These are phyloP conservation scores for Rhabdornis inornatus DNA, from an alignment of 2,113 vertebrate species.

Conservation along the genomic window DNA sequence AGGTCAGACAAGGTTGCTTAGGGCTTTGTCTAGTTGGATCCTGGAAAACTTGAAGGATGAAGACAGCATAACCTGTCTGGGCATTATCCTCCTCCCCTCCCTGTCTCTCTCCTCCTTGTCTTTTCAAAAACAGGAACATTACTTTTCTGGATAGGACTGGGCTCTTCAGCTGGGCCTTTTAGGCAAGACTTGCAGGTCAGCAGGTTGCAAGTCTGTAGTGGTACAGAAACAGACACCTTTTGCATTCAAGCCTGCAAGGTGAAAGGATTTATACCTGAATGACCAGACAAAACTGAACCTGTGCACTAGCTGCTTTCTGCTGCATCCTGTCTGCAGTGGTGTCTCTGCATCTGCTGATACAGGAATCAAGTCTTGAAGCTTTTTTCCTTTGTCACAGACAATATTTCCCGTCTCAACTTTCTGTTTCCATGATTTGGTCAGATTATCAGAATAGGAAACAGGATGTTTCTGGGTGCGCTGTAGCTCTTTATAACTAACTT, in stretches of 20 bases:
- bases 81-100: background rate
- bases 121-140: background rate
- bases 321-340: background rate
- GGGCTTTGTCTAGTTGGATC: background rate
- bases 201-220: background rate
- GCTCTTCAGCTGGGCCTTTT: background rate
- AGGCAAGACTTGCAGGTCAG: background rate
- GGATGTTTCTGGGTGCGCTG: background rate
- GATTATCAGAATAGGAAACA: background rate
- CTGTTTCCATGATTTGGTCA: background rate
- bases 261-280: background rate
- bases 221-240: background rate
- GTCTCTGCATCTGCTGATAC: background rate
- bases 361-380: background rate
- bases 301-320: background rate
- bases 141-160: background rate
- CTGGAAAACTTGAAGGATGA: background rate
- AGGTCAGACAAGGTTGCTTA: background rate
- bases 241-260: background rate
- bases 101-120: background rate
- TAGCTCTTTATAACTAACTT: background rate
- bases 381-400: background rate
- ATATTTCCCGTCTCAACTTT: background rate
- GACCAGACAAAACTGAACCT: background rate
- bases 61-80: background rate